Base-by-base conservation (phyloP, 2,888 invertebrate genomes). In the Cybosia mesomella region DNA sequence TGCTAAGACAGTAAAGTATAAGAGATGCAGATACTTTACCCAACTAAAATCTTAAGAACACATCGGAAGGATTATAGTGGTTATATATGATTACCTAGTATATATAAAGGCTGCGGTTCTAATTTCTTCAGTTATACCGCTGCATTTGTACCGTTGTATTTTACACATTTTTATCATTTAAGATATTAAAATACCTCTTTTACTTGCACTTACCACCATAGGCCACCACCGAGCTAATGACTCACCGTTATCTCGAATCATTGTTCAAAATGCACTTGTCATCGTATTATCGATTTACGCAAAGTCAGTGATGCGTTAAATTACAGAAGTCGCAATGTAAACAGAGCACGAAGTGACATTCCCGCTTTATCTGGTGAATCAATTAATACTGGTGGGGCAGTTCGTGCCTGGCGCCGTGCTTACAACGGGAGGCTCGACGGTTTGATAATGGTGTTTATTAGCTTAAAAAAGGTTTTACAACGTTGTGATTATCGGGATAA, bases 311-410 rank as follows among this genome's bases (percentile, higher is more conserved):
- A 68, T 71, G 79, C 77, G 74, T 82, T 77, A 76, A 76, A 75
- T 69, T 75, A 75, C 79, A 74, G 64, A 64, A 66, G 68, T 68
- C 10, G 65, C 72, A 43, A 53, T 80, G 77, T 80, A 83, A 87
- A 83, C 85, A 85, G 84, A 81, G 77, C 68, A 71, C 73, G 77
- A 78, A 87, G 87, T 88, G 90, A 88, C 91, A 91, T 91, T 90
- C 87, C 86, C 68, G 81, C 78, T 83, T 90, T 91, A 91, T 91
- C 91, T 90, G 85, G 78, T 68, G 87, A 92, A 92, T 91, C 92
- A 91, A 92, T 92, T 92, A 90, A 85, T 83, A 78, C 39, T 80
- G 84, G 87, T 62, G 58, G 66, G 85, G 77, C 70, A 58, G 67
- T 77, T 75, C 82, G 90, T 88, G 84, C 88, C 88, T 82, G 88